Evolutionary conservation across 2,797 vertebrate species (phyloP).

Genomic region (Cirrhinus mrigala): DNA sequence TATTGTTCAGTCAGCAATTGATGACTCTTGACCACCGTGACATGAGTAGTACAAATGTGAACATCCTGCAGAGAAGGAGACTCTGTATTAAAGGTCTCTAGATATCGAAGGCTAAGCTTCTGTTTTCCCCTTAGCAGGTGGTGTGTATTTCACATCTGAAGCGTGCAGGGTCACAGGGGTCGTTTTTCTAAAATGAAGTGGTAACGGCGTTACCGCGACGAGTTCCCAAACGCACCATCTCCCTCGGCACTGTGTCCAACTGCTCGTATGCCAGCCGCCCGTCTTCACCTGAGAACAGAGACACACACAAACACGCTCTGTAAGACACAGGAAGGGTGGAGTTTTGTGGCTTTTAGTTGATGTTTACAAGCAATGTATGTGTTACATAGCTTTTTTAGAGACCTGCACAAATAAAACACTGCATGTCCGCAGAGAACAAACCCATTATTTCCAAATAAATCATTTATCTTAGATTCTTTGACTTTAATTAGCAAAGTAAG

Average conservation of each 20-base stretch:
- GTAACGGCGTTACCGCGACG: conserved; percentile 85
- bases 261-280: conserved; percentile 94
- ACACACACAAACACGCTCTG: neutral
- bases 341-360: neutral
- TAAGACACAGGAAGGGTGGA: neutral
- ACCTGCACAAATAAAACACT: neutral
- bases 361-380: neutral
- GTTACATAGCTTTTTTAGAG: neutral
- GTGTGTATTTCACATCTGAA: conserved; percentile 17
- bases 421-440: neutral
- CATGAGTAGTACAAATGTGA: conserved; percentile 1
- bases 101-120: neutral
- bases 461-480: neutral
- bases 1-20: conserved; percentile 56
- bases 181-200: conserved; percentile 85
- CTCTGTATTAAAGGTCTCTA: conserved; percentile 54
- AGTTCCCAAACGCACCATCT: conserved; percentile 82
- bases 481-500: neutral
- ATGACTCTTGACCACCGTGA: conserved; percentile 53
- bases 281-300: conserved; percentile 85
- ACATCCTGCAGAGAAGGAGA: conserved; percentile 53
- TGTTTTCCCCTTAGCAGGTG: neutral
- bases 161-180: conserved; percentile 10
- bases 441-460: neutral
- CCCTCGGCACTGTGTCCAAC: conserved; percentile 88